Percentiles rank a stretch among this genome's conserved stretches.
phyloP scores from a whole-genome alignment of 2,888 invertebrate genomes.

The Hyposoter dolosus region DNA sequence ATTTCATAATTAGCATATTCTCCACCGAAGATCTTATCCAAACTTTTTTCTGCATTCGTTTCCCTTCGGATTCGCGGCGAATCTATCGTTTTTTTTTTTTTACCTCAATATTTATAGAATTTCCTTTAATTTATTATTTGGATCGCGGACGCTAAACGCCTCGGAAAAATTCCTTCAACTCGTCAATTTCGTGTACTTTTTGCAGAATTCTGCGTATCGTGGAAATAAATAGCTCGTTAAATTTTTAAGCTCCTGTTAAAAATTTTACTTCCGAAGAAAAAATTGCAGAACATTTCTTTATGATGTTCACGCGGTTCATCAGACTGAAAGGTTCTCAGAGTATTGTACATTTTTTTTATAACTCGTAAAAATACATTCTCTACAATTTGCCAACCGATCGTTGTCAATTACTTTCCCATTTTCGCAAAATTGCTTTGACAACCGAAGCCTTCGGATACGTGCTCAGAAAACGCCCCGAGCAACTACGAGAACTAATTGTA shows the following conservation, averaged over 20 bases:
- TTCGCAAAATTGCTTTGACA: not conserved
- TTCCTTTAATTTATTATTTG: not conserved
- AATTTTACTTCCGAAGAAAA: not conserved
- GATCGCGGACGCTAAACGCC: not conserved
- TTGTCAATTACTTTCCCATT: constrained; percentile 2
- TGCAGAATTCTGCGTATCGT: not conserved
- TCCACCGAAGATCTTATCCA: not conserved
- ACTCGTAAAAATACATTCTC: not conserved
- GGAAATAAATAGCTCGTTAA: not conserved
- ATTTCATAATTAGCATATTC: not conserved
- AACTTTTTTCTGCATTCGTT: not conserved
- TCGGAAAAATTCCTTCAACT: not conserved
- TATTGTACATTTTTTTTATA: not conserved
- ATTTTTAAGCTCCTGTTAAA: not conserved
- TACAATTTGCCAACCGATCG: not conserved
- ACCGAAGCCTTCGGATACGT: not conserved
- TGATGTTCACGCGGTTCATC: not conserved
- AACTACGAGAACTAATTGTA: not conserved
- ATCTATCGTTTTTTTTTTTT: too few relatives aligned
- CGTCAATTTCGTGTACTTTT: not conserved
- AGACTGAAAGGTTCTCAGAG: not conserved
- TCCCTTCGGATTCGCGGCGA: not conserved
- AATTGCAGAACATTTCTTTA: not conserved
- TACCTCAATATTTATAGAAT: not conserved
- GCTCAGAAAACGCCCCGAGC: not conserved